Evolutionary conservation across 2,797 vertebrate species (phyloP).

Genomic region (Takifugu ocellatus): DNA sequence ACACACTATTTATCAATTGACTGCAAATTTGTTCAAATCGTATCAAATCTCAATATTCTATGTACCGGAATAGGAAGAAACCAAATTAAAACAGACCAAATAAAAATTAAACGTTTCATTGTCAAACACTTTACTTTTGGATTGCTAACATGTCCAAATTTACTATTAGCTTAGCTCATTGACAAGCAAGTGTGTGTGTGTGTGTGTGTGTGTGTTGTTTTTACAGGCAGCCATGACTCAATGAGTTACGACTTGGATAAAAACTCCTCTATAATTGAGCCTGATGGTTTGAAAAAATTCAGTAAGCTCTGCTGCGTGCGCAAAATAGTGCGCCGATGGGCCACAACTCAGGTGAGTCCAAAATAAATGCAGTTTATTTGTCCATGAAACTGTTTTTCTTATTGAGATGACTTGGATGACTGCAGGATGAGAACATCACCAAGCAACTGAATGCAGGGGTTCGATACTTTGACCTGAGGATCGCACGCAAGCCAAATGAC

Average conservation of each 20-base stretch:
- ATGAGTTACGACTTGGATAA: slow-evolving; percentile 61
- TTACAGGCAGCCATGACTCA: slow-evolving; percentile 61
- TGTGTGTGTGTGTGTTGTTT: background rate
- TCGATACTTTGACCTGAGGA: slow-evolving; percentile 61
- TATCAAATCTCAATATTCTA: no score
- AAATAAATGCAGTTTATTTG: background rate
- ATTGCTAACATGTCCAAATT: no score
- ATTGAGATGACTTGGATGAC: background rate
- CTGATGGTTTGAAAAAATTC: slow-evolving; percentile 26
- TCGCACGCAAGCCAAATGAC: slow-evolving; percentile 45
- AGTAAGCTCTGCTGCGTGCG: slow-evolving; percentile 35
- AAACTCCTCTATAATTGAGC: slow-evolving; percentile 49
- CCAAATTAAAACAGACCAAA: no score
- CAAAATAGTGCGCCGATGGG: slow-evolving; percentile 40
- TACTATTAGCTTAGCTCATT: no score
- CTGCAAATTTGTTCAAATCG: no score
- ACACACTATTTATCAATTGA: no score
- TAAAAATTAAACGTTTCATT: no score
- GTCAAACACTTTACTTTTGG: no score
- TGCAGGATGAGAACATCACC: slow-evolving; percentile 41
- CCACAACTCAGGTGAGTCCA: slow-evolving; percentile 44
- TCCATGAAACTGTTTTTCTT: background rate
- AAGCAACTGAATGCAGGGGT: slow-evolving; percentile 55
- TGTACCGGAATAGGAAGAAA: no score
- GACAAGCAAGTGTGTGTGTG: no score